A percentile compares a stretch with the other conserved stretches of the same genome.
Evolutionary conservation across 2,888 invertebrate genomes (phyloP).

Genomic region (Meteorus cinctellus): DNA sequence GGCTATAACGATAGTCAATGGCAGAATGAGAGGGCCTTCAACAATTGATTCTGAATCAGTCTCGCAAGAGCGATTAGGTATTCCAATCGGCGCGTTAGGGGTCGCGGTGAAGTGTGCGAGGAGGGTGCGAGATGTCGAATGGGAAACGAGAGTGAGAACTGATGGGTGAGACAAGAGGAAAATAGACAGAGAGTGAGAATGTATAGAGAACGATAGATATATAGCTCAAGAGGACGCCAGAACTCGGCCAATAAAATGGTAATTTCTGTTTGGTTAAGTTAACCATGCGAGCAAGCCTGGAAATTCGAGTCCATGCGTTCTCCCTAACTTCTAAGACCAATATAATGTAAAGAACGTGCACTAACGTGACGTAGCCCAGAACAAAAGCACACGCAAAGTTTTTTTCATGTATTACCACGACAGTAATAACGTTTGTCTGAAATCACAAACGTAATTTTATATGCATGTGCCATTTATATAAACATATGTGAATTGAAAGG

Average conservation of each 20-base stretch:
- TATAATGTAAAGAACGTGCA: conserved; percentile 56
- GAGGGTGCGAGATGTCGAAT: conserved; percentile 37
- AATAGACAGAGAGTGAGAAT: background rate
- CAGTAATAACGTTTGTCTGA: conserved; percentile 61
- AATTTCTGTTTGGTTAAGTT: conserved; percentile 81
- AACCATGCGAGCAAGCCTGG: conserved; percentile 75
- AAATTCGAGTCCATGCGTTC: conserved; percentile 71
- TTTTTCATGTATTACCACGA: conserved; percentile 55
- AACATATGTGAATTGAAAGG: conserved; percentile 33
- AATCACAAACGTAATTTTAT: conserved; percentile 25
- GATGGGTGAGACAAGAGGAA: conserved; percentile 28
- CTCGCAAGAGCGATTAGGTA: conserved; percentile 68
- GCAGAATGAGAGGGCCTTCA: conserved; percentile 57
- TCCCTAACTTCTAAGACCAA: conserved; percentile 72
- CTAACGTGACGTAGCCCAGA: background rate
- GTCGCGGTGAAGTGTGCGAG: conserved; percentile 33
- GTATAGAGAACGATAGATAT: background rate
- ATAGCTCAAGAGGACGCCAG: conserved; percentile 57
- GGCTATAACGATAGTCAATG: conserved; percentile 51
- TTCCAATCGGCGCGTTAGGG: conserved; percentile 68
- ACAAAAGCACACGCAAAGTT: background rate
- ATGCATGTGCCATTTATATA: conserved; percentile 17
- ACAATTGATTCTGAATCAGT: conserved; percentile 67
- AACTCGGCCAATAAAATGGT: conserved; percentile 80
- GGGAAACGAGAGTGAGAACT: conserved; percentile 44